Base-by-base conservation (phyloP, 2,113 vertebrate genomes). In the Phoxinus phoxinus region DNA sequence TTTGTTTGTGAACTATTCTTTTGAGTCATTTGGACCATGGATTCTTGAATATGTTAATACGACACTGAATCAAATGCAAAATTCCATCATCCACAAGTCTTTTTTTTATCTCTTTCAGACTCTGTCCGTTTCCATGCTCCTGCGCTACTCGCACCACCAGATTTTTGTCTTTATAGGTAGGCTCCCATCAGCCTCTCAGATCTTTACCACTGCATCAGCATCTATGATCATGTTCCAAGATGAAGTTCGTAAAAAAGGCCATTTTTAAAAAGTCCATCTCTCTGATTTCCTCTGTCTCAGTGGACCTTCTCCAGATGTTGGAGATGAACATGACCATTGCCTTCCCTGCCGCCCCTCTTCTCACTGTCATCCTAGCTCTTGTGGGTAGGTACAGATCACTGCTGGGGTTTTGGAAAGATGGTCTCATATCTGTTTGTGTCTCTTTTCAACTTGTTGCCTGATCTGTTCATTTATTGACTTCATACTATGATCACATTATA, bases 301-400 rank as follows among this genome's bases (percentile, higher is more conserved):
- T 99, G 89, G 98, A 99, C 90, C 95, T 99, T 72, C 93, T 99
- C 8, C 98, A 99, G 95, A 99, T 99, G 98, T 92, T 99, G 92
- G 98, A 99, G 91, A 99, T 99, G 98, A 99, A 99, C 92, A 98
- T 99, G 97, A 98, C 97, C 46, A 98, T 99, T 44, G 98, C 98
- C 0, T 99, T 99, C 92, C 98, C 98, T 0, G 98, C 98, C 1
- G 98, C 98, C 61, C 98, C 98, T 25, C 92, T 99, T 87, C 97
- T 99, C 89, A 99, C 98, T 0, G 98, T 99, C 92, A 99, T 99
- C 89, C 94, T 99, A 90, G 98, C 98, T 37, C 96, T 99, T 0
- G 98, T 99, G 0, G 97, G 98, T 99, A 95, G 95, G 97, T 89
- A 80, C 1, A 13, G 17, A 9, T 37, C 2, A 9, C 58, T 73